Evolutionary conservation across 2,888 invertebrate species (phyloP), one percentile per base, ranked within the genome.

Genomic region (Spodoptera picta): DNA sequence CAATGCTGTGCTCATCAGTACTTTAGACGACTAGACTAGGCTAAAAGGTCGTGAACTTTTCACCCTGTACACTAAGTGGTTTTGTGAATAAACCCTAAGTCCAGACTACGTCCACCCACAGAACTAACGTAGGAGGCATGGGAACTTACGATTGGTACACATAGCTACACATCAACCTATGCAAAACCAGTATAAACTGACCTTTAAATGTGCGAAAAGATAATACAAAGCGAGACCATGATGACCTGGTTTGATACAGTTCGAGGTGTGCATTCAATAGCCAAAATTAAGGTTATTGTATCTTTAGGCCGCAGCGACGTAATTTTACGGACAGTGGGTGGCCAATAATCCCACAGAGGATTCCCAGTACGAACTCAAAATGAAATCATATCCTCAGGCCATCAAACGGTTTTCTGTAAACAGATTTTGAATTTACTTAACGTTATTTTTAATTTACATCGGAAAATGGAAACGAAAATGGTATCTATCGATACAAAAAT

Each of bases 221-320:
- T 27, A 3, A 4, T 4, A 27, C 27, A 27, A 27, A 27, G 27
- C 27, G 27, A 27, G 27, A 27, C 27, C 24, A 27, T 4, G 27
- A 27, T 27, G 3, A 27, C 3, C 27, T 27, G 27, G 27, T 27
- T 27, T 5, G 1, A 3, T 27, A 27, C 5, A 27, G 4, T 5
- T 27, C 27, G 27, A 27, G 1, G 27, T 27, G 27, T 27, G 5
- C 27, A 76, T 68, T 73, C 64, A 75, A 58, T 75, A 53, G 45
- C 49, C 46, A 57, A 66, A 59, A 70, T 61, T 59, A 69, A 68
- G 58, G 80, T 76, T 76, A 77, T 69, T 76, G 69, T 75, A 69
- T 72, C 60, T 57, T 42, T 50, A 51, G 60, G 56, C 53, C 64
- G 61, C 53, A 49, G 31, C 46, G 24, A 23, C 50, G 61, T 75